phyloP scores from a whole-genome alignment of 2,113 vertebrate genomes.

The Saccopteryx leptura region DNA sequence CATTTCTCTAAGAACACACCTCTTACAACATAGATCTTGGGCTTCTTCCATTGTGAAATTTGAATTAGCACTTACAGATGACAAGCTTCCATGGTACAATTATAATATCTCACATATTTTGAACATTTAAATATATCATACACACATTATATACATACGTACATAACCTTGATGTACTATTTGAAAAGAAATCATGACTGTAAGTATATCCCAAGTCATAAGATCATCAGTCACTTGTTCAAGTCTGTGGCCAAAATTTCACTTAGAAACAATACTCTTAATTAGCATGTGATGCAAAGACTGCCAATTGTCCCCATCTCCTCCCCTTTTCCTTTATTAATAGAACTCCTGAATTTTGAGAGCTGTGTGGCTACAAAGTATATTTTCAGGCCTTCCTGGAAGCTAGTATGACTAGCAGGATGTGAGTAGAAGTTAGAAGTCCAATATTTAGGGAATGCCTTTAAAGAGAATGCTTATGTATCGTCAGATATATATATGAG shows the following conservation, averaged over 20 bases:
- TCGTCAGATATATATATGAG: neutral
- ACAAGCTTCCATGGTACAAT: slow-evolving; percentile 56
- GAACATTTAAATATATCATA: slow-evolving; percentile 64
- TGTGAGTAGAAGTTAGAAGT: neutral
- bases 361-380: neutral
- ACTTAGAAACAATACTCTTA: slow-evolving; percentile 24
- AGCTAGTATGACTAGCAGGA: neutral
- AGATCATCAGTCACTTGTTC: neutral
- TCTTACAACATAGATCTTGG: slow-evolving; percentile 60
- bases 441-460: neutral
- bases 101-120: slow-evolving; percentile 51
- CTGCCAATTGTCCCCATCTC: neutral
- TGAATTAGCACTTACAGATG: slow-evolving; percentile 61
- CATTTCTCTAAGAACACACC: slow-evolving; percentile 31
- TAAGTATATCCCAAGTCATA: slow-evolving; percentile 20
- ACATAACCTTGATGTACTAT: slow-evolving; percentile 50
- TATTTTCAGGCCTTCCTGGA: neutral
- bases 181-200: slow-evolving; percentile 62
- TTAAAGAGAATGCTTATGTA: neutral
- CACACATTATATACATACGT: neutral
- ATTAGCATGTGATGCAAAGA: slow-evolving; percentile 16
- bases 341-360: neutral
- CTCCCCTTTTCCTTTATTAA: neutral
- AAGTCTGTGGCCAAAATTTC: slow-evolving; percentile 1
- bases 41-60: slow-evolving; percentile 51